Percentiles rank a stretch among this genome's conserved stretches.
phyloP scores from a whole-genome alignment of 2,888 invertebrate genomes.

The Isoperla grammatica region DNA sequence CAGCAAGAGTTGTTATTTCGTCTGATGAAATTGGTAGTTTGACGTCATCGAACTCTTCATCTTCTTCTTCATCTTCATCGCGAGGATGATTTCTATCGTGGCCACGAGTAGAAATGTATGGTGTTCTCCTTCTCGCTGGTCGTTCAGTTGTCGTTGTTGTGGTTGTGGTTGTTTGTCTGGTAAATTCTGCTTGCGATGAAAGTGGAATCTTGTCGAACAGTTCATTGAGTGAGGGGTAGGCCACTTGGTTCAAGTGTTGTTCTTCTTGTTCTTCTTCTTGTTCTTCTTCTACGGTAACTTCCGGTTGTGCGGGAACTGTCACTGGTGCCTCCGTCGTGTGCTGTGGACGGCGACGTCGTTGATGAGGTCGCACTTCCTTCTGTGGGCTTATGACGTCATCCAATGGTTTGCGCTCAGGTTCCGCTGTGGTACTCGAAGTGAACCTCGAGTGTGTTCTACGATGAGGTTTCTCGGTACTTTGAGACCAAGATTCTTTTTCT shows the following conservation, averaged over 20 bases:
- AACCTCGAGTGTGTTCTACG: no score
- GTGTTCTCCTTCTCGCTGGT: not conserved
- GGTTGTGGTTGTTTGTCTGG: not conserved
- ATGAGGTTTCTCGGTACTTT: no score
- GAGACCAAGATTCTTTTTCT: no score
- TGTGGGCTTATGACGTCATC: not conserved
- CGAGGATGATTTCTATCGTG: constrained; percentile 1
- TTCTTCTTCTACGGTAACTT: no score
- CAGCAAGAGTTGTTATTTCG: no score
- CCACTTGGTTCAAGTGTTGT: constrained; percentile 3
- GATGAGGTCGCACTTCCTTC: constrained; percentile 9
- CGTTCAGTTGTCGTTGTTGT: not conserved
- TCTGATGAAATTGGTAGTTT: no score
- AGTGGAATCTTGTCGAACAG: not conserved
- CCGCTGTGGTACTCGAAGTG: not conserved
- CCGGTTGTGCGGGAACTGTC: not conserved
- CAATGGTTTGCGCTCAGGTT: not conserved
- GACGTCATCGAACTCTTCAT: no score
- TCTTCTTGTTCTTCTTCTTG: not conserved
- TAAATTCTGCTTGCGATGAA: not conserved
- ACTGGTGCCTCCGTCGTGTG: not conserved
- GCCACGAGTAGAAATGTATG: constrained; percentile 2
- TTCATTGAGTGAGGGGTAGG: not conserved
- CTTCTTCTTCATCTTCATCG: no score
- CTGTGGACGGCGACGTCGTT: constrained; percentile 7